Base-by-base conservation (phyloP, 2,797 vertebrate species). In the Gymnodraco acuticeps region DNA sequence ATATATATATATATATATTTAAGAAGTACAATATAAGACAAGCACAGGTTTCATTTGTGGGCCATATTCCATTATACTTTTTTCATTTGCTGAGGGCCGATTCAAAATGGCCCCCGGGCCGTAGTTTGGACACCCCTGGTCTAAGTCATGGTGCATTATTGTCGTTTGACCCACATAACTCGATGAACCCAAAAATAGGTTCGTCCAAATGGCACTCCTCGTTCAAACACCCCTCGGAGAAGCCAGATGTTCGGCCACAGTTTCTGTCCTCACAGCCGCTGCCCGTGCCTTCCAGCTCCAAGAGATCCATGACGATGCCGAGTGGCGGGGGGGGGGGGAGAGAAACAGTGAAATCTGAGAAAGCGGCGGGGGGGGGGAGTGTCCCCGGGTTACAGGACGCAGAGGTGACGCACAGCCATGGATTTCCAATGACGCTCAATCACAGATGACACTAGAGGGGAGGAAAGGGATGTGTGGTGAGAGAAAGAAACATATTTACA, bases 391-490 rank as follows among this genome's bases (percentile, higher is more conserved):
- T 84, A 84, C 82, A 42, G 65, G 76, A 46, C n/a, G 43, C 14
- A 46, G 64, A 81, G 73, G 75, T 92, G 88, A 90, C 82, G 82
- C 81, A 88, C 55, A 5, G 42, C 2, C 4, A 93, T 94, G 70
- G 92, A 94, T 94, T 93, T 91, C 79, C 86, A 78, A 81, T 90
- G 56, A 55, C 1, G 45, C 69, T 87, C 62, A 11, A 91, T 86
- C 56, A 10, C 45, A 51, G 64, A 56, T 47, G 10, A 59, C 56
- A 67, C 16, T n/a, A 64, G 60, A 50, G 65, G 2, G 2, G 48
- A 23, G 27, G 64, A 27, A 53, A 52, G 27, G 8, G 51, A 16
- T 53, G 33, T 20, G 14, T 56, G 14, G 16, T 20, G 23, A 20
- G 45, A 47, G 47, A 47, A 46, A 55, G 56, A 0, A 33, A 45